Evolutionary conservation across 2,888 invertebrate genomes (phyloP).

Genomic region (Apomyelois bistriatella): DNA sequence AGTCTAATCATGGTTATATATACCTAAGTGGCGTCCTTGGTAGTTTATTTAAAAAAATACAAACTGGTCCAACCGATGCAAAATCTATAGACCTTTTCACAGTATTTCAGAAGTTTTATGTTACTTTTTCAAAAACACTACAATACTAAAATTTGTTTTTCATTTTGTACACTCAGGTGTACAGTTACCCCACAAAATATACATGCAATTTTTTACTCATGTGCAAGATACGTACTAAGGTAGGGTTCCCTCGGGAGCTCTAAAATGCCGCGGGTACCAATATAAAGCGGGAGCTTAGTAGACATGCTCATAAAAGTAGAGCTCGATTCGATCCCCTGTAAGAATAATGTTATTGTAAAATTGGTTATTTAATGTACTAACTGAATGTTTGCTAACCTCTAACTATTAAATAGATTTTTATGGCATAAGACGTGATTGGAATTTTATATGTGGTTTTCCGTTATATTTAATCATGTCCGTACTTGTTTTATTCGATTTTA

Average conservation of each 20-base stretch:
- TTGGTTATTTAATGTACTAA: slow-evolving; percentile 5
- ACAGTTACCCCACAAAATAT: slow-evolving; percentile 7
- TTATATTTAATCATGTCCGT: no score
- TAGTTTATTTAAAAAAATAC: no score
- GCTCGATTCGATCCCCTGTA: neutral
- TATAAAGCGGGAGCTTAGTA: slow-evolving; percentile 4
- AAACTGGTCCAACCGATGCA: no score
- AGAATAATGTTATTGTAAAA: slow-evolving; percentile 6
- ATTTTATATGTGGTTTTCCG: neutral
- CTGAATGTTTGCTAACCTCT: neutral
- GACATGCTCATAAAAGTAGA: slow-evolving; percentile 8
- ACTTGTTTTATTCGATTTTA: no score
- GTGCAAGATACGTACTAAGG: neutral
- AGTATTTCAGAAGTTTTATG: no score
- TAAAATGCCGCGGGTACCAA: slow-evolving; percentile 39
- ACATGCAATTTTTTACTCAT: slow-evolving; percentile 12
- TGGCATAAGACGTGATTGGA: neutral
- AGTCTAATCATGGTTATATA: no score
- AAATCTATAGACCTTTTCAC: no score
- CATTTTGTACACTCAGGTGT: slow-evolving; percentile 4
- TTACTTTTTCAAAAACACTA: no score
- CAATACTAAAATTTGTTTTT: neutral
- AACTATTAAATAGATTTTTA: neutral
- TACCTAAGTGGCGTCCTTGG: no score
- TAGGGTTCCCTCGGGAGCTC: slow-evolving; percentile 41